These are phyloP conservation scores for Pangasius sanitwongsei DNA, from an alignment of 2,797 vertebrate genomes.

Conservation along the genomic window DNA sequence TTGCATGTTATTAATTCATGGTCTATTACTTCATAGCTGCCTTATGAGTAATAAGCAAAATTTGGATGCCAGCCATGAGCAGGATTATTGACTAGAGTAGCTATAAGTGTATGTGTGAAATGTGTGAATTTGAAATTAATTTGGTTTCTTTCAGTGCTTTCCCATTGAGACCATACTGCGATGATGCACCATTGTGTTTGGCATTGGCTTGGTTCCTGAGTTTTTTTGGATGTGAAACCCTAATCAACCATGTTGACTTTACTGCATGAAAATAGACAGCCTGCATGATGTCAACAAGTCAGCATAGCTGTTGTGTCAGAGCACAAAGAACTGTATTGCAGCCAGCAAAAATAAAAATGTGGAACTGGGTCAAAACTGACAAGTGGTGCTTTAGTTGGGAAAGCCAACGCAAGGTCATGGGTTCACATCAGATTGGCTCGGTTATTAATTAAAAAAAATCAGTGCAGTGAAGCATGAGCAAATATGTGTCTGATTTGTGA, in stretches of 20 bases:
- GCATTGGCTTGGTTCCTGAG: not conserved
- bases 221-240: not conserved
- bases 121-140: constrained; percentile 15
- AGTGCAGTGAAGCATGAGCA: too few species aligned
- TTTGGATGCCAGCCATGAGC: not conserved
- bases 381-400: not conserved
- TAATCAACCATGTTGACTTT: constrained; percentile 2
- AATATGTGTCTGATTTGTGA: not conserved
- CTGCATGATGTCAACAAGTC: constrained; percentile 4
- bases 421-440: not conserved
- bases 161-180: not conserved
- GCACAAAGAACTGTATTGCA: not conserved
- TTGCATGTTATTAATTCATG: not conserved
- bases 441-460: not conserved
- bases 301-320: not conserved
- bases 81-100: not conserved
- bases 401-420: not conserved
- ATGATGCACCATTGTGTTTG: constrained; percentile 11
- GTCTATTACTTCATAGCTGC: not conserved
- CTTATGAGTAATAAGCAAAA: not conserved
- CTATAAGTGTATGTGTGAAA: not conserved
- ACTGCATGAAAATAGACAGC: too few species aligned
- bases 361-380: not conserved
- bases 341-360: not conserved
- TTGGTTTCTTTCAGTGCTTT: not conserved